phyloP scores from a whole-genome alignment of 2,113 vertebrate species.

The Gambusia affinis region DNA sequence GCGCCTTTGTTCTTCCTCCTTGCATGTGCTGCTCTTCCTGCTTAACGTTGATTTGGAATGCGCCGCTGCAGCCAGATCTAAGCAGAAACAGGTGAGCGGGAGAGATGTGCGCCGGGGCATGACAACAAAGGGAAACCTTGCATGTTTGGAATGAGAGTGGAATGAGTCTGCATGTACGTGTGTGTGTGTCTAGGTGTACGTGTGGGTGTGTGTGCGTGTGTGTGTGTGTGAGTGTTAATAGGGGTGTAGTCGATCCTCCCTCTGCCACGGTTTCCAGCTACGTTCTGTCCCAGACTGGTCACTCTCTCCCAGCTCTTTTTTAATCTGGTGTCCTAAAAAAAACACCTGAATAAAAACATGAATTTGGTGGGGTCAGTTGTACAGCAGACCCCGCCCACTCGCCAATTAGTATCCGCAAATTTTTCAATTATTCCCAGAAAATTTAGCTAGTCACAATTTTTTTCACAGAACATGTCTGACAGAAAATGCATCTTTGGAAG shows the following conservation, averaged over 20 bases:
- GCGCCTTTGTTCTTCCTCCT: slow-evolving; percentile 37
- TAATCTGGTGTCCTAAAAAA: no score
- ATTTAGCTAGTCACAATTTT: no score
- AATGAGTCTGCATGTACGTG: neutral
- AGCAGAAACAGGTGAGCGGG: slow-evolving; percentile 70
- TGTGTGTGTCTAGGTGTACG: neutral
- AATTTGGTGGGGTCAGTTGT: no score
- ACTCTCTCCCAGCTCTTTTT: neutral
- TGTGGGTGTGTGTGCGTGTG: neutral
- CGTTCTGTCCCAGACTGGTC: slow-evolving; percentile 2
- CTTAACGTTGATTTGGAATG: slow-evolving; percentile 60
- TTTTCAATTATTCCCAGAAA: no score
- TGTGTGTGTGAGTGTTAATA: neutral
- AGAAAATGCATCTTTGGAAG: no score
- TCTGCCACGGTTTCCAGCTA: slow-evolving; percentile 55
- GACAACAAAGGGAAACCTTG: slow-evolving; percentile 22
- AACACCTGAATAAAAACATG: no score
- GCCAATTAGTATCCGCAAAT: no score
- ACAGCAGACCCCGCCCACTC: no score
- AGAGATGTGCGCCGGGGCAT: slow-evolving; percentile 30
- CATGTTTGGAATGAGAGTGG: slow-evolving; percentile 7
- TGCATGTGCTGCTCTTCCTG: slow-evolving; percentile 54
- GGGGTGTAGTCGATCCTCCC: slow-evolving; percentile 3
- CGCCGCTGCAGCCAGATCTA: slow-evolving; percentile 43
- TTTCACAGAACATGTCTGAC: no score